A percentile compares a stretch with the other conserved stretches of the same genome.
Evolutionary conservation across 2,797 vertebrate species (phyloP).

Genomic region (Petrocephalus schoutedeni): DNA sequence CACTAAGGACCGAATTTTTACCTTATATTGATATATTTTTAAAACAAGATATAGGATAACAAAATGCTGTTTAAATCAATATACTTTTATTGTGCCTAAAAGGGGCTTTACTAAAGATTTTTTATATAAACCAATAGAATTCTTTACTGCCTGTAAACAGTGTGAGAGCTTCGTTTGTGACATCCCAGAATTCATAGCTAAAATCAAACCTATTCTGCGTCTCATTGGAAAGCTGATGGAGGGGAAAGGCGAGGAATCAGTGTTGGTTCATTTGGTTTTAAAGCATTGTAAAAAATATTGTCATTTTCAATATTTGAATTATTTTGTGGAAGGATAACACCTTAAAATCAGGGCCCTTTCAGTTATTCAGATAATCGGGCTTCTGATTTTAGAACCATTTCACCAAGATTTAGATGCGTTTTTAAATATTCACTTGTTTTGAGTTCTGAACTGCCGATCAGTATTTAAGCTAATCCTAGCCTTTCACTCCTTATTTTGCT

Average conservation of each 20-base stretch:
- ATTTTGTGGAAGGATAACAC: background rate
- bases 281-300: background rate
- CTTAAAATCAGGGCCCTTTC: background rate
- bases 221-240: background rate
- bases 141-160: background rate
- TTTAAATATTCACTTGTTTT: background rate
- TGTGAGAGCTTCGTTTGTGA: background rate
- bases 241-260: background rate
- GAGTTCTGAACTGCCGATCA: background rate
- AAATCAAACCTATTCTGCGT: background rate
- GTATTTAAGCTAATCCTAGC: background rate
- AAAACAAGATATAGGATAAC: background rate
- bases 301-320: background rate
- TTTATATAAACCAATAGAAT: background rate
- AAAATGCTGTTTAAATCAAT: background rate
- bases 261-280: background rate
- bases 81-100: background rate
- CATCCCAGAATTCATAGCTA: background rate
- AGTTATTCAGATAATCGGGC: background rate
- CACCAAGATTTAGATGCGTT: background rate
- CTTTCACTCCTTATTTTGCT: background rate
- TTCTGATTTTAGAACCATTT: background rate
- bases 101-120: background rate
- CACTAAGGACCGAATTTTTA: background rate
- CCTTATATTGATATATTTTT: background rate